Conservation (phyloP, 2,888 invertebrate genomes). For the Amphimallon solstitiale region DNA sequence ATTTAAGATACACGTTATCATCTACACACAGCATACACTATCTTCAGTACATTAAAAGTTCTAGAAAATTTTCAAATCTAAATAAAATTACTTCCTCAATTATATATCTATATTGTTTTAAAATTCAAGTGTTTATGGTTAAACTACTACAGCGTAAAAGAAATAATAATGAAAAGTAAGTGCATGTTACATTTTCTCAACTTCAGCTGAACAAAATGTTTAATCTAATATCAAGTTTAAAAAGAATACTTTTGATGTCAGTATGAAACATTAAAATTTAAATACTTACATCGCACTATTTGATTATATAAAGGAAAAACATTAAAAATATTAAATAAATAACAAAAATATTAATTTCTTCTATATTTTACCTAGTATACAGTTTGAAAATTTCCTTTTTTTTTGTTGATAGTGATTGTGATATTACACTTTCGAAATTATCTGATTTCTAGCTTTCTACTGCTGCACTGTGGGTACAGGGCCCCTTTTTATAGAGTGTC, state of each 20-base stretch:
- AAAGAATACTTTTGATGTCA: too few relatives aligned
- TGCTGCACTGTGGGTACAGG: constrained; percentile 6
- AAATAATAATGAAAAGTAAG: neutral
- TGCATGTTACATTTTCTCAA: constrained; percentile 10
- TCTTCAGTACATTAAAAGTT: neutral
- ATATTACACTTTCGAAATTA: neutral
- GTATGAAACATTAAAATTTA: too few relatives aligned
- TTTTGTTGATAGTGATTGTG: neutral
- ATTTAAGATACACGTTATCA: constrained; percentile 5
- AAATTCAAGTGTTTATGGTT: neutral
- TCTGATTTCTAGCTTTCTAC: constrained; percentile 4
- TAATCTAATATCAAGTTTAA: too few relatives aligned
- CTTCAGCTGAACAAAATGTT: too few relatives aligned
- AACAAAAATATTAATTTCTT: too few relatives aligned
- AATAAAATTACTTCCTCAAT: neutral
- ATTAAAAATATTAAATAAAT: too few relatives aligned
- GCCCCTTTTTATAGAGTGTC: constrained; percentile 28
- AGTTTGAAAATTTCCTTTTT: neutral
- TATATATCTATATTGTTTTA: neutral
- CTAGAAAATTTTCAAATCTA: neutral
- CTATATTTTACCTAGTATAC: too few relatives aligned
- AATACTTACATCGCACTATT: too few relatives aligned
- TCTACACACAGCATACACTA: neutral
- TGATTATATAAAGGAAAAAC: too few relatives aligned
- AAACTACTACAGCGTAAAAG: neutral